Percentiles rank a stretch among this genome's conserved stretches.
phyloP scores from a whole-genome alignment of 2,797 vertebrate species.

The Pseudochromis fuscus region DNA sequence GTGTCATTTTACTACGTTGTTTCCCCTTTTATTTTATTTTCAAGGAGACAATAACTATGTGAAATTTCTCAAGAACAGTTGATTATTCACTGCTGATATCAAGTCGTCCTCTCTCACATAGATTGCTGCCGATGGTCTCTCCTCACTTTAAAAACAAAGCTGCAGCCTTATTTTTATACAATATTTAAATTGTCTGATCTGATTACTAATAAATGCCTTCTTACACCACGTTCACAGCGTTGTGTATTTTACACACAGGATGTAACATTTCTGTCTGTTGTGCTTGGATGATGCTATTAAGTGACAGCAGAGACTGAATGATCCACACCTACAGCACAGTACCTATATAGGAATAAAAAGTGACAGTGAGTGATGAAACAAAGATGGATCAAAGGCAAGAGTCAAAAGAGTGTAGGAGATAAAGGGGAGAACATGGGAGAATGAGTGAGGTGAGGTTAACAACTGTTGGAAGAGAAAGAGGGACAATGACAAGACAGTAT shows the following conservation, averaged over 20 bases:
- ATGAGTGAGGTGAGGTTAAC: slow-evolving; percentile 15
- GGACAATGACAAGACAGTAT: slow-evolving; percentile 17
- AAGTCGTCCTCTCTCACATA: neutral
- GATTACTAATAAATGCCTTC: slow-evolving; percentile 62
- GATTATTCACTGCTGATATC: neutral
- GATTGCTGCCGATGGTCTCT: slow-evolving; percentile 1
- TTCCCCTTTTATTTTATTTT: slow-evolving; percentile 64
- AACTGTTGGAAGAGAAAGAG: slow-evolving; percentile 20
- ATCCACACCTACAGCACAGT: slow-evolving; percentile 1
- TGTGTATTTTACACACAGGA: slow-evolving; percentile 22
- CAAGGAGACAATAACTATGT: neutral
- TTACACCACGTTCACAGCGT: slow-evolving; percentile 12
- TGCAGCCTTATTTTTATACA: slow-evolving; percentile 49
- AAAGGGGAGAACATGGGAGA: slow-evolving; percentile 38
- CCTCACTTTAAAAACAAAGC: slow-evolving; percentile 16
- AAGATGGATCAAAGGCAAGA: slow-evolving; percentile 27
- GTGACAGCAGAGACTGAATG: slow-evolving; percentile 35
- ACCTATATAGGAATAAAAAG: slow-evolving; percentile 33
- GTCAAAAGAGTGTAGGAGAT: slow-evolving; percentile 28
- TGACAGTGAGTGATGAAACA: neutral
- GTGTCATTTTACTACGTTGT: slow-evolving; percentile 21
- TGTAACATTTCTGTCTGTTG: neutral
- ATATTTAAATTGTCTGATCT: slow-evolving; percentile 37
- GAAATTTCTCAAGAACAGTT: slow-evolving; percentile 2
- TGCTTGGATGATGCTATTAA: slow-evolving; percentile 54